phyloP scores from a whole-genome alignment of 2,888 invertebrate genomes.

The Dyspetes luteomarginatus region DNA sequence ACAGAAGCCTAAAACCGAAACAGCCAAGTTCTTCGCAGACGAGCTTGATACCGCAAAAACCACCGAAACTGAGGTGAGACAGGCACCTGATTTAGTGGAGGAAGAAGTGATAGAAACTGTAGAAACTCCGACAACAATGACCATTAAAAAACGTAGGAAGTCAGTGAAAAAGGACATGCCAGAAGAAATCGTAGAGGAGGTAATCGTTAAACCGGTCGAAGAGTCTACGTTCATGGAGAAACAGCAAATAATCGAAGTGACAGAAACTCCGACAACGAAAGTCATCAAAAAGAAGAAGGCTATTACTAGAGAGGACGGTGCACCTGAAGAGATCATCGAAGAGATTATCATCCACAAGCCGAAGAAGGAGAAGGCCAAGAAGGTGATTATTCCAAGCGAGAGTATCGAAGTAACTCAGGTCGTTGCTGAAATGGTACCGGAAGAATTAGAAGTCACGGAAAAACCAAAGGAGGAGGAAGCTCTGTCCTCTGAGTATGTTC shows the following conservation, averaged over 20 bases:
- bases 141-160: constrained; percentile 65
- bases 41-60: constrained; percentile 78
- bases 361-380: constrained; percentile 64
- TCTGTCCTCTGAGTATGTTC: constrained; percentile 65
- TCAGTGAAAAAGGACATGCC: constrained; percentile 64
- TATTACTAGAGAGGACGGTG: constrained; percentile 62
- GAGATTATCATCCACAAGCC: constrained; percentile 78
- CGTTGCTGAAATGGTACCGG: constrained; percentile 62
- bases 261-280: constrained; percentile 66
- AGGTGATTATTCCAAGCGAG: constrained; percentile 65
- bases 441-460: constrained; percentile 67
- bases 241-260: constrained; percentile 72
- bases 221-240: constrained; percentile 62
- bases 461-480: constrained; percentile 68
- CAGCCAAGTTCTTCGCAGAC: constrained; percentile 71
- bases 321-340: constrained; percentile 73
- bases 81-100: constrained; percentile 71
- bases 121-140: constrained; percentile 65
- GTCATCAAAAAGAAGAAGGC: constrained; percentile 71
- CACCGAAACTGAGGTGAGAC: constrained; percentile 65
- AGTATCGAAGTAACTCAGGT: constrained; percentile 70
- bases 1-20: constrained; percentile 69
- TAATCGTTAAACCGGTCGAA: constrained; percentile 65
- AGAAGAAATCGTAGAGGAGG: constrained; percentile 68
- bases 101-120: constrained; percentile 68